A percentile compares a stretch with the other conserved stretches of the same genome.
phyloP scores from a whole-genome alignment of 2,888 invertebrate species.

The Tetranychus truncatus region DNA sequence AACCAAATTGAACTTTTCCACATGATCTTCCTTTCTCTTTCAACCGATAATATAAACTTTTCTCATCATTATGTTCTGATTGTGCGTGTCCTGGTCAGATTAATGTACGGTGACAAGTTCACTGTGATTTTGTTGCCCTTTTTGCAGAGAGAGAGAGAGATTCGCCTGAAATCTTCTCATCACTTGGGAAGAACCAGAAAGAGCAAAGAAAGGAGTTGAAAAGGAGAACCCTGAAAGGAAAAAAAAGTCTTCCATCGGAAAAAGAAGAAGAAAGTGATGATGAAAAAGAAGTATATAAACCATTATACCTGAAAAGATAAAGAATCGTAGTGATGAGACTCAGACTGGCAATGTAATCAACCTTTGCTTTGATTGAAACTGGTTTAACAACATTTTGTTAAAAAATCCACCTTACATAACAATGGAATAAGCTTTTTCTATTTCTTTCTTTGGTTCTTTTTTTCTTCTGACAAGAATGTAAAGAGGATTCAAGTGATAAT shows the following conservation, averaged over 20 bases:
- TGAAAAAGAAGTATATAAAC: neutral
- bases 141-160: neutral
- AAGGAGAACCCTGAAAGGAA: neutral
- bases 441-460: neutral
- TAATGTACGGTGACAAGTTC: neutral
- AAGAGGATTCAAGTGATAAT: neutral
- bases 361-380: neutral
- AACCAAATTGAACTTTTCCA: neutral
- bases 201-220: neutral
- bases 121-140: neutral
- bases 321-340: neutral
- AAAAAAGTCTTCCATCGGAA: neutral
- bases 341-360: neutral
- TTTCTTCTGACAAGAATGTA: neutral
- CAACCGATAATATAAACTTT: neutral
- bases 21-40: neutral
- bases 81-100: neutral
- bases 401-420: neutral
- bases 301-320: neutral
- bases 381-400: neutral
- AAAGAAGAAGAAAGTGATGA: neutral
- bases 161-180: neutral
- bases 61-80: neutral
- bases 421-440: neutral
- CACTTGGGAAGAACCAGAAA: neutral